Base-by-base conservation (phyloP, 2,888 invertebrate species). In the Synergus laeviventris region DNA sequence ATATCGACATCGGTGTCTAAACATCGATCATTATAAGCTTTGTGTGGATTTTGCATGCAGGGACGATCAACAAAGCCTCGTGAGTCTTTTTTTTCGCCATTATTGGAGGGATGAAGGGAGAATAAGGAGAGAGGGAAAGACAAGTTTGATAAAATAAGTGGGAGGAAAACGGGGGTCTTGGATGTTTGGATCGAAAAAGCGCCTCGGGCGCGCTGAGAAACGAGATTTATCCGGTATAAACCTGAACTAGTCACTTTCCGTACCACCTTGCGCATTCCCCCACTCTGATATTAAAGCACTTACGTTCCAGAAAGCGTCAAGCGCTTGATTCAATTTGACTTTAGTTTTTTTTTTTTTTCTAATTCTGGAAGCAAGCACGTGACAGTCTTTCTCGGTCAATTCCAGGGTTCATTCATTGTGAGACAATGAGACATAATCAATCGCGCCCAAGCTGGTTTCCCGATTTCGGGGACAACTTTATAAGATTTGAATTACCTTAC, bases 171-270 rank as follows among this genome's bases (percentile, higher is more conserved):
- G 24, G 42, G 14, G 21, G 14, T 18, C 39, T 39, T 64, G 64
- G 64, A 16, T 16, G 24, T 42, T 64, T 64, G 42, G 42, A 64
- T 42, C 42, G 24, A 64, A 83, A 84, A 82, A 82, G 66, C 77
- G 81, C 82, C 78, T 79, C 79, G 78, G 82, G 85, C 83, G 78
- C 80, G 81, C 78, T 74, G 80, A 81, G 84, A 83, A 87, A 84
- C 88, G 78, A 87, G 87, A 88, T 87, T 88, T 86, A 89, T 87
- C 89, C 87, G 86, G 88, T 89, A 88, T 86, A 82, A 89, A 88
- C 88, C 78, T 74, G 86, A 76, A 80, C 78, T 78, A 83, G 86
- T 85, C 85, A 82, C 87, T 87, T 84, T 85, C 83, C 86, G 85
- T 87, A 83, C 85, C 84, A 84, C 81, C 81, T 82, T 79, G 82